Conservation (phyloP, 2,797 vertebrate genomes). For the Rachycentron canadum region DNA sequence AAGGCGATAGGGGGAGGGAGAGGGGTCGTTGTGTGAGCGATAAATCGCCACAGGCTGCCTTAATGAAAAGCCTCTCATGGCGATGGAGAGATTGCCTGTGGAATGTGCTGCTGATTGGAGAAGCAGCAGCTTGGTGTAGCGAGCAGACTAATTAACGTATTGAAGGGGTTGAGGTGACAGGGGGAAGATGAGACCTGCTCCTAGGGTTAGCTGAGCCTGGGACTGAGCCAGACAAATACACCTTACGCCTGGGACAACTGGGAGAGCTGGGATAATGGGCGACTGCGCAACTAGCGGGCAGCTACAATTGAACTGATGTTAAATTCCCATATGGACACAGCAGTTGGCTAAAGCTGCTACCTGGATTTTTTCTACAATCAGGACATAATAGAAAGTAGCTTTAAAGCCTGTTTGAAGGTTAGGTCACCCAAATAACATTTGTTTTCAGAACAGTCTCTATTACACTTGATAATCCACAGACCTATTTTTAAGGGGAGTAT, state of each 20-base stretch:
- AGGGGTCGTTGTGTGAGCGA: slow-evolving; percentile 64
- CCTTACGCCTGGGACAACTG: slow-evolving; percentile 33
- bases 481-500: slow-evolving; percentile 9
- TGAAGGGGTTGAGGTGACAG: slow-evolving; percentile 67
- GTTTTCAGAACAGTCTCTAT: slow-evolving; percentile 12
- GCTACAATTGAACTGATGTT: background rate
- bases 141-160: slow-evolving; percentile 81
- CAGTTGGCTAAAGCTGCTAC: slow-evolving; percentile 2
- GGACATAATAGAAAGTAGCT: background rate
- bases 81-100: slow-evolving; percentile 82
- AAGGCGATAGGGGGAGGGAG: slow-evolving; percentile 38
- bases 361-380: slow-evolving; percentile 5
- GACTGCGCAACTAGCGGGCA: slow-evolving; percentile 4
- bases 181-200: slow-evolving; percentile 77
- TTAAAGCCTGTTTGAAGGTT: background rate
- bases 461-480: slow-evolving; percentile 10
- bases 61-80: slow-evolving; percentile 84
- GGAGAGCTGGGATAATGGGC: slow-evolving; percentile 23
- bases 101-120: slow-evolving; percentile 83
- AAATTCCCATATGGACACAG: slow-evolving; percentile 7
- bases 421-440: background rate
- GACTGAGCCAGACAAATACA: slow-evolving; percentile 49
- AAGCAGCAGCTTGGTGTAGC: slow-evolving; percentile 75
- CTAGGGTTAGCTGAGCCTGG: slow-evolving; percentile 44
- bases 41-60: slow-evolving; percentile 73